Evolutionary conservation across 2,797 vertebrate genomes (phyloP).

Genomic region (Lutjanus argentimaculatus): DNA sequence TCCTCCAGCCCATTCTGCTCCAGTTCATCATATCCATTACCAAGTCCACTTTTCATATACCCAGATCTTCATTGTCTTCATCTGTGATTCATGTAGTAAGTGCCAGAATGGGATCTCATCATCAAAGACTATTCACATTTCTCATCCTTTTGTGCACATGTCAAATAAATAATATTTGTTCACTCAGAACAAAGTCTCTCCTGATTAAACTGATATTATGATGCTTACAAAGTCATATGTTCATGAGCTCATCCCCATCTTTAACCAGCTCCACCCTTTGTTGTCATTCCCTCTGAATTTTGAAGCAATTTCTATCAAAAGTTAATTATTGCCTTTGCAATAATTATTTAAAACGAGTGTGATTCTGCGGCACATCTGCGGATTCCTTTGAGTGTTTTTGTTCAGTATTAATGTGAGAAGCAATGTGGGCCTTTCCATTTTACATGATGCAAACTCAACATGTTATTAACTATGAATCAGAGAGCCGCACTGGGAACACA

Average conservation of each 20-base stretch:
- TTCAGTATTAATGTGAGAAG: slow-evolving; percentile 65
- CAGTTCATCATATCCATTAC: too few relatives aligned
- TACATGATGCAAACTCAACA: slow-evolving; percentile 72
- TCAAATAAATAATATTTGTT: too few relatives aligned
- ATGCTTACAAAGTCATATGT: too few relatives aligned
- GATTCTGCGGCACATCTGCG: slow-evolving; percentile 59
- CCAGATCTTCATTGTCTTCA: too few relatives aligned
- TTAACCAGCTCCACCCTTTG: slow-evolving; percentile 1
- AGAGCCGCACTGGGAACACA: slow-evolving; percentile 47
- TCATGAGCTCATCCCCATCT: background rate
- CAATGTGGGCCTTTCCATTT: slow-evolving; percentile 68
- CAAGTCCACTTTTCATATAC: too few relatives aligned
- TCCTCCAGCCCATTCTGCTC: too few relatives aligned
- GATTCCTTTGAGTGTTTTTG: slow-evolving; percentile 65
- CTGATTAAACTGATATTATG: too few relatives aligned
- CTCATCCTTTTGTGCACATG: too few relatives aligned
- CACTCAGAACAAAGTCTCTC: too few relatives aligned
- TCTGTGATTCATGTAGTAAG: too few relatives aligned
- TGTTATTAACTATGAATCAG: slow-evolving; percentile 76
- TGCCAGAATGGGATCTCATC: too few relatives aligned
- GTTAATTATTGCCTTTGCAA: slow-evolving; percentile 60
- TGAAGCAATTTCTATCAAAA: slow-evolving; percentile 51
- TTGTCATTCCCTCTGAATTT: slow-evolving; percentile 30
- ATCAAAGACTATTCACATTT: too few relatives aligned
- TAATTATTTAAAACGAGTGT: slow-evolving; percentile 49